Evolutionary conservation across 2,888 invertebrate genomes (phyloP).

Genomic region (Eurytoma californica): DNA sequence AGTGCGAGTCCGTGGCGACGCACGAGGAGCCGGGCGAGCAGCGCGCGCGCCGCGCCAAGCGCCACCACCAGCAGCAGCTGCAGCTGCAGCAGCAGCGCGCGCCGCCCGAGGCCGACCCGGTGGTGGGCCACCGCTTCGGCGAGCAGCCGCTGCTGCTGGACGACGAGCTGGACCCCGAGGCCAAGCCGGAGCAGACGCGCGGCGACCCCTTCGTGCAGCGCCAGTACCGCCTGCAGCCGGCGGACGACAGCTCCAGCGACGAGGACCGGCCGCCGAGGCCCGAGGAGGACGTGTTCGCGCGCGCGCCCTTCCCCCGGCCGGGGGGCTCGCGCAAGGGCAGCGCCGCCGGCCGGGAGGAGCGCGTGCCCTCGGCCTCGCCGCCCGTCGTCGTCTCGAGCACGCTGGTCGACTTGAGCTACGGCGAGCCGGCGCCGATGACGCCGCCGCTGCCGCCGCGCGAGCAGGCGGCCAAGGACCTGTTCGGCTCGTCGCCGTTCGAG

Average conservation of each 20-base stretch:
- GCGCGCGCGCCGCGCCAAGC: conserved; percentile 75
- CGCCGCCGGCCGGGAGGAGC: conserved; percentile 3
- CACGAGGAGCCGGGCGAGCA: conserved; percentile 79
- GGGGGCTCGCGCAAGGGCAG: conserved; percentile 64
- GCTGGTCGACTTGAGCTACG: conserved; percentile 62
- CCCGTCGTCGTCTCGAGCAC: conserved; percentile 57
- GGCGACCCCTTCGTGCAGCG: conserved; percentile 81
- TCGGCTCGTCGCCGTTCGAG: conserved; percentile 73
- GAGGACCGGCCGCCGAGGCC: conserved; percentile 58
- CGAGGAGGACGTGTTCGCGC: conserved; percentile 81
- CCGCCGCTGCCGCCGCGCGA: neutral
- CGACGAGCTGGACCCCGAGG: conserved; percentile 84
- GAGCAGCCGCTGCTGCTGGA: conserved; percentile 85
- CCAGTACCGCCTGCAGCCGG: conserved; percentile 84
- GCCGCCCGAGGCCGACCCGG: conserved; percentile 69
- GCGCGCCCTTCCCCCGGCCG: conserved; percentile 80
- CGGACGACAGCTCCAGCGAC: conserved; percentile 70
- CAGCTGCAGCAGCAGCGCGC: conserved; percentile 68
- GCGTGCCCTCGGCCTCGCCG: conserved; percentile 57
- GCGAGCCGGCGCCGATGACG: neutral
- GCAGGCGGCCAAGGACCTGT: conserved; percentile 67
- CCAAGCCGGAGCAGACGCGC: conserved; percentile 71
- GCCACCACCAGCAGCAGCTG: conserved; percentile 71
- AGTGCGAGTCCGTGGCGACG: conserved; percentile 83
- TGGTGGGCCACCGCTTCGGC: conserved; percentile 86